Percentiles rank a stretch among this genome's conserved stretches.
Evolutionary conservation across 35 echinoderm and acorn worm genomes (phyloP).

Genomic region (Hemicentrotus pulcherrimus): DNA sequence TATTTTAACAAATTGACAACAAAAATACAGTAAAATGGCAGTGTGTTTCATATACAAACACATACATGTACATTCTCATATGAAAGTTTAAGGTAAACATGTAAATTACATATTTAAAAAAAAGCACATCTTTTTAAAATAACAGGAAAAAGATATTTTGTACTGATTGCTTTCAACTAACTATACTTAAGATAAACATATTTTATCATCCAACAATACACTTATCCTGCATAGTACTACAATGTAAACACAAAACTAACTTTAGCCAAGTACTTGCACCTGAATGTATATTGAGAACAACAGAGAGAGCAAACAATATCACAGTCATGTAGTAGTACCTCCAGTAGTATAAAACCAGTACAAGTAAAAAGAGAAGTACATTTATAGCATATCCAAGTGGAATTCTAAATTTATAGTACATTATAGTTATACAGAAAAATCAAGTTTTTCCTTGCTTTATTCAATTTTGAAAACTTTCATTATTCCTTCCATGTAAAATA

Average conservation of each 20-base stretch:
- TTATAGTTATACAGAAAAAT: no score
- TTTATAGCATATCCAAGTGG: not conserved
- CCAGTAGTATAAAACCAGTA: not conserved
- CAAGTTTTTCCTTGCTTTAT: no score
- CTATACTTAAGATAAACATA: not conserved
- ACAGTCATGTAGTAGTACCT: not conserved
- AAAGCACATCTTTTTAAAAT: not conserved
- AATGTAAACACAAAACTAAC: not conserved
- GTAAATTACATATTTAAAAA: not conserved
- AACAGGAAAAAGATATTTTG: not conserved
- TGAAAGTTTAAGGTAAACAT: not conserved
- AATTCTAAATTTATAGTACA: not conserved
- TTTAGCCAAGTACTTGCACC: not conserved
- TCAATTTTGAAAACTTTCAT: no score
- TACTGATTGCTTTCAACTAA: not conserved
- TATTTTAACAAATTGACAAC: not conserved
- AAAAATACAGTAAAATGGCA: not conserved
- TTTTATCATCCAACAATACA: not conserved
- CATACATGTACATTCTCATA: not conserved
- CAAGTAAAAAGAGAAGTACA: not conserved
- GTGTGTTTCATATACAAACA: not conserved
- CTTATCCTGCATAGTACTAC: not conserved
- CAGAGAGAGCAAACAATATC: not conserved
- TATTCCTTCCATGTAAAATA: no score
- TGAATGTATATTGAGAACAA: not conserved